phyloP scores from a whole-genome alignment of 2,888 invertebrate genomes.

The Ypsolopha scabrella region DNA sequence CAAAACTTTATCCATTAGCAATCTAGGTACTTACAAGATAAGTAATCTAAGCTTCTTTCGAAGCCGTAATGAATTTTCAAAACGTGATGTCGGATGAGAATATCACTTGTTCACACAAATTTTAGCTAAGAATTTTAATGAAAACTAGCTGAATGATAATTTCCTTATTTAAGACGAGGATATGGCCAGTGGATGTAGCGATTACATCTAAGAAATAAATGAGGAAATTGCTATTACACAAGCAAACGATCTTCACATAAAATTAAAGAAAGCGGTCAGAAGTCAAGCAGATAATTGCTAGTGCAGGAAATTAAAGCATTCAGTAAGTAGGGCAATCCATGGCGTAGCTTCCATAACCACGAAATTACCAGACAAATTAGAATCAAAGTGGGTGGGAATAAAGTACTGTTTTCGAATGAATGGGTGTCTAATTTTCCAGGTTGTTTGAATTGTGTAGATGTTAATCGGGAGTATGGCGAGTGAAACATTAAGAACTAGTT shows the following conservation, averaged over 20 bases:
- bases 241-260: constrained; percentile 36
- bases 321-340: constrained; percentile 55
- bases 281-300: constrained; percentile 67
- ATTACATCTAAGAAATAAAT: neutral
- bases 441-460: neutral
- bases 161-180: neutral
- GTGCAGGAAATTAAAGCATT: constrained; percentile 65
- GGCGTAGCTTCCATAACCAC: constrained; percentile 6
- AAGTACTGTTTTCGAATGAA: neutral
- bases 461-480: neutral
- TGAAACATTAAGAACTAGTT: neutral
- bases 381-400: neutral
- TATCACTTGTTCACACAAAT: too few relatives aligned
- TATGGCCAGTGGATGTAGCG: neutral
- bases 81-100: too few relatives aligned
- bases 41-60: too few relatives aligned
- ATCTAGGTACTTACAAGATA: too few relatives aligned
- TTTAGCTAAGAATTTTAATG: too few relatives aligned
- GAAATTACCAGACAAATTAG: neutral
- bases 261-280: constrained; percentile 60
- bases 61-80: too few relatives aligned
- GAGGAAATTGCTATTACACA: constrained; percentile 23
- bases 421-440: neutral
- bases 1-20: too few relatives aligned
- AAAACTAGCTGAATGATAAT: neutral